Percentiles rank a stretch among this genome's conserved stretches.
These are phyloP conservation scores for Aspidapion aeneum DNA, from an alignment of 2,888 invertebrate species.

Conservation along the genomic window DNA sequence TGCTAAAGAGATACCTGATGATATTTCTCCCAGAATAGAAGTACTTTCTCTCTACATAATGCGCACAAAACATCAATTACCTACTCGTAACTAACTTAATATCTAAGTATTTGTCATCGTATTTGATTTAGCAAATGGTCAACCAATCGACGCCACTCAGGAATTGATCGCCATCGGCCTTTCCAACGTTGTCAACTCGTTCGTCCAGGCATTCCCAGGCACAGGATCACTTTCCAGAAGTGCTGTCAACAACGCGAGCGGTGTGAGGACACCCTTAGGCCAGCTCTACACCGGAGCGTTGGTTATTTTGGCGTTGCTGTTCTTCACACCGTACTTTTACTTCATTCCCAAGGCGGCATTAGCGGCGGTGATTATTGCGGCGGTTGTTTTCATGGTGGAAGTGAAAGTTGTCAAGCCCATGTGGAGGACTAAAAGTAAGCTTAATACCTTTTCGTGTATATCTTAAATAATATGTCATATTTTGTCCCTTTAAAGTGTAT, in stretches of 20 bases:
- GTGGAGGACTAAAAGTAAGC: slow-evolving; percentile 86
- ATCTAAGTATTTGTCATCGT: no score
- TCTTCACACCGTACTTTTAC: slow-evolving; percentile 85
- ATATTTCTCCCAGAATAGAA: no score
- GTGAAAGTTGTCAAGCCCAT: slow-evolving; percentile 80
- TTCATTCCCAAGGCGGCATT: slow-evolving; percentile 83
- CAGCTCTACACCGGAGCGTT: slow-evolving; percentile 76
- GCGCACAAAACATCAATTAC: no score
- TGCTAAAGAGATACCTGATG: no score
- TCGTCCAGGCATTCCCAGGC: slow-evolving; percentile 83
- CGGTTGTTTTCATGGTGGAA: slow-evolving; percentile 90
- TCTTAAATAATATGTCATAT: no score
- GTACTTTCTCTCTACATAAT: no score
- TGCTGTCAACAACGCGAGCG: slow-evolving; percentile 87
- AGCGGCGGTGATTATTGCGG: slow-evolving; percentile 88
- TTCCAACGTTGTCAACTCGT: slow-evolving; percentile 79
- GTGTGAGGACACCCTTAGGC: slow-evolving; percentile 81
- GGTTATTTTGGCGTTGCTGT: slow-evolving; percentile 78
- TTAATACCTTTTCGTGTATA: no score
- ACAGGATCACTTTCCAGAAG: slow-evolving; percentile 80
- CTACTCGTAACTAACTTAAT: no score
- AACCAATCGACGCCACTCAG: slow-evolving; percentile 84
- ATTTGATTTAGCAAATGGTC: slow-evolving; percentile 59
- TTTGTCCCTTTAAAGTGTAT: no score
- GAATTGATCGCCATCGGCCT: slow-evolving; percentile 85